A percentile compares a stretch with the other conserved stretches of the same genome.
phyloP scores from a whole-genome alignment of 2,888 invertebrate species.

The Drosophila mercatorum region DNA sequence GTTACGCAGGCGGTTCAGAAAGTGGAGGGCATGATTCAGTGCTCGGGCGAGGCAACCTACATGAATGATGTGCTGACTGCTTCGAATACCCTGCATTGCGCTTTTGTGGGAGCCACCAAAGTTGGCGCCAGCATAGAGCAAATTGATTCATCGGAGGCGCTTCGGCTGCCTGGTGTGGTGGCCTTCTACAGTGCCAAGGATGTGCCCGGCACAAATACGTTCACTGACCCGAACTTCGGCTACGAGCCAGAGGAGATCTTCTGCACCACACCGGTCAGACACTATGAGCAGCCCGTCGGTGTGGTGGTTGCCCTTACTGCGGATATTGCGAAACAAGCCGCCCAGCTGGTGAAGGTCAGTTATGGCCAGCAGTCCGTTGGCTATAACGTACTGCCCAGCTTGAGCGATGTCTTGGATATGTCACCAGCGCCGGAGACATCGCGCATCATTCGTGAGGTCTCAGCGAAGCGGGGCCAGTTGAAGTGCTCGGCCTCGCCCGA shows the following conservation, averaged over 20 bases:
- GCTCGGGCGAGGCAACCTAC: constrained; percentile 91
- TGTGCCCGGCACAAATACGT: constrained; percentile 85
- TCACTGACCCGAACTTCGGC: constrained; percentile 86
- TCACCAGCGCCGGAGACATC: constrained; percentile 50
- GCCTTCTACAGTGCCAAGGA: constrained; percentile 87
- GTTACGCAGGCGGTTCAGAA: constrained; percentile 91
- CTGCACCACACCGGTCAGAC: constrained; percentile 81
- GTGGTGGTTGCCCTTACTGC: constrained; percentile 89
- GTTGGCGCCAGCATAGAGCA: constrained; percentile 86
- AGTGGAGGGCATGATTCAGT: constrained; percentile 89
- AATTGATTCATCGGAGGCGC: constrained; percentile 86
- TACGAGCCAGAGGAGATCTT: constrained; percentile 83
- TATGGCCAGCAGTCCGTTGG: constrained; percentile 81
- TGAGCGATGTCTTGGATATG: constrained; percentile 85
- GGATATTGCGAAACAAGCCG: constrained; percentile 87
- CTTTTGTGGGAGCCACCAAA: constrained; percentile 87
- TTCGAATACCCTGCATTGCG: constrained; percentile 86
- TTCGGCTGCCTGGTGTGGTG: constrained; percentile 87
- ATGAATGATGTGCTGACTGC: constrained; percentile 89
- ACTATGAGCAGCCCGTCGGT: constrained; percentile 91
- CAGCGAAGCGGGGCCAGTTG: constrained; percentile 44
- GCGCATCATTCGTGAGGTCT: constrained; percentile 60
- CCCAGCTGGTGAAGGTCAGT: constrained; percentile 86
- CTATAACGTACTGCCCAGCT: constrained; percentile 71
- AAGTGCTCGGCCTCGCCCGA: constrained; percentile 47